Base-by-base conservation (phyloP, 2,113 vertebrate genomes). In the Dipodomys merriami region DNA sequence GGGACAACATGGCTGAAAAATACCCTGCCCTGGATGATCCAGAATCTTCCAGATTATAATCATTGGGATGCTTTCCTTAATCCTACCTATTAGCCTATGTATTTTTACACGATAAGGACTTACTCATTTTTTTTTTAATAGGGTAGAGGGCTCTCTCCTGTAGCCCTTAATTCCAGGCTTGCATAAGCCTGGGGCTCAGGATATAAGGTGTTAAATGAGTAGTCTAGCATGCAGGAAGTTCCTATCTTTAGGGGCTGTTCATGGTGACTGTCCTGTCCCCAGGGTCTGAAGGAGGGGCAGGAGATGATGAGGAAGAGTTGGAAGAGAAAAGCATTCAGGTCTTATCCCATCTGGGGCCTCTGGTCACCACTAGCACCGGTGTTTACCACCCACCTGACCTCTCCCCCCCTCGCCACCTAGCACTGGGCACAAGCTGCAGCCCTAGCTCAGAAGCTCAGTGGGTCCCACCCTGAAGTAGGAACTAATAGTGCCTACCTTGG, bases 21-120 rank as follows among this genome's bases (percentile, higher is more conserved):
- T 39, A 80, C n/a, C 7, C 67, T 87, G 80, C 29, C 13, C 30
- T 44, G 33, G 39, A n/a, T 68, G 29, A 27, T 79, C 39, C 68
- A 30, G 49, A 73, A 84, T 94, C 57, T 79, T 89, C 33, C 27
- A 69, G 84, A 92, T 96, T 88, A 83, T n/a, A 95, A 77, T 68
- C 30, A 64, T 8, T 81, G 73, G n/a, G 25, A 15, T 86, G 62
- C 44, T 93, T 90, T 72, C 57, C 74, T 87, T 74, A 57, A 80
- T 64, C 64, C 80, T 87, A 4, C 20, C 60, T 67, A 27, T 78
- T 86, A 78, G 64, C 60, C 39, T 83, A 6, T 76, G 83, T 86
- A 76, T 30, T 77, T 88, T 35, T 71, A 27, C 23, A 71, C 60
- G 94, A 33, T 81, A 71, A 62, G 65, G 46, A 86, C 62, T 94